Evolutionary conservation across 1,140 invertebrate species (phyloP).

Genomic region (Bombyx mori): DNA sequence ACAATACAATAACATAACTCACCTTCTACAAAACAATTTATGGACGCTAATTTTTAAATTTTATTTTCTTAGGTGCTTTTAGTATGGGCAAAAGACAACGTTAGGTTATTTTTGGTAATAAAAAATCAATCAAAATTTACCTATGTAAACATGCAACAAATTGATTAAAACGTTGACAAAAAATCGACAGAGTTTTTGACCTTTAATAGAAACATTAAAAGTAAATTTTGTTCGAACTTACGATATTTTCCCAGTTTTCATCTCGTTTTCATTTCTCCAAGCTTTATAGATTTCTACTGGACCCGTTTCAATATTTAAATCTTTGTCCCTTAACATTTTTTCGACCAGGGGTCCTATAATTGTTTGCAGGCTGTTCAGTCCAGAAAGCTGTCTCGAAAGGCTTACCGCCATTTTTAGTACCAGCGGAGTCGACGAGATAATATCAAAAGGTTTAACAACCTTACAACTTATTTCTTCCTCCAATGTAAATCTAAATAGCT

Average conservation of each 20-base stretch:
- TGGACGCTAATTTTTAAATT: too few species aligned
- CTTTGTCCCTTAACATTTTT: conserved; percentile 78
- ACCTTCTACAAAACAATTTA: too few species aligned
- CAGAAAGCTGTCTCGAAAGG: conserved; percentile 80
- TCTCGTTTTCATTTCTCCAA: conserved; percentile 86
- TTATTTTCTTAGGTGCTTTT: too few species aligned
- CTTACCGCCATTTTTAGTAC: conserved; percentile 86
- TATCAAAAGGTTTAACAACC: conserved; percentile 82
- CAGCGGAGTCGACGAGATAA: conserved; percentile 82
- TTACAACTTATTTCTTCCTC: conserved; percentile 86
- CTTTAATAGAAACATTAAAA: too few species aligned
- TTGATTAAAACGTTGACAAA: too few species aligned
- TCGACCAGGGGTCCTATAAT: conserved; percentile 82
- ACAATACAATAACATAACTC: too few species aligned
- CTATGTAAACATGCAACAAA: too few species aligned
- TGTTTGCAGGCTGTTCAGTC: conserved; percentile 77
- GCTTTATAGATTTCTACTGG: conserved; percentile 86
- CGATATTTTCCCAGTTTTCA: conserved; percentile 79
- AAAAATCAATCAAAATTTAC: too few species aligned
- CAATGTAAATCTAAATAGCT: conserved; percentile 80
- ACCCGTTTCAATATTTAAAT: conserved; percentile 82
- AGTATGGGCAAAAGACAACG: too few species aligned
- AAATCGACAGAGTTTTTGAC: too few species aligned
- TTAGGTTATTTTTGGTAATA: too few species aligned
- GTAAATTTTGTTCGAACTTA: conserved; percentile 40